These are phyloP conservation scores for Lutjanus erythropterus DNA, from an alignment of 2,113 vertebrate genomes.

Conservation along the genomic window DNA sequence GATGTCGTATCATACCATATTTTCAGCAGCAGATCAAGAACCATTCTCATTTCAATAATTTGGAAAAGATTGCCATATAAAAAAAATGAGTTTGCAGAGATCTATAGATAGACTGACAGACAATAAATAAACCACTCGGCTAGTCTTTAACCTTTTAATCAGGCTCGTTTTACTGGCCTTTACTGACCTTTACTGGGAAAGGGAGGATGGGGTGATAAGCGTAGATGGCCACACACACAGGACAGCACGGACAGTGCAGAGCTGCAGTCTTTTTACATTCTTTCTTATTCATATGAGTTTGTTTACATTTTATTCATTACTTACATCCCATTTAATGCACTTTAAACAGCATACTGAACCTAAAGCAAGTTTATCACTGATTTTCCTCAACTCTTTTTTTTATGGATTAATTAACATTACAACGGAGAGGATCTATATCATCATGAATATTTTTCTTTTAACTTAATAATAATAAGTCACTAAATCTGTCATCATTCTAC, in stretches of 20 bases:
- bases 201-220: not conserved
- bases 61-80: not conserved
- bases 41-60: not conserved
- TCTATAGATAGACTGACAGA: not conserved
- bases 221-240: not conserved
- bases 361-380: not conserved
- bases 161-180: constrained; percentile 51
- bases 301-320: not conserved
- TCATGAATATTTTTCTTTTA: not conserved
- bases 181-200: constrained; percentile 48
- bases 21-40: not conserved
- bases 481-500: not conserved
- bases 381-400: not conserved
- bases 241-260: not conserved
- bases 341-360: not conserved
- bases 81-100: not conserved
- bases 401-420: not conserved
- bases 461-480: not conserved
- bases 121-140: not conserved
- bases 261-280: not conserved
- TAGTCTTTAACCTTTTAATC: constrained; percentile 51
- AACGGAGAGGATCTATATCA: not conserved
- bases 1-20: not conserved
- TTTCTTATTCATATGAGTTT: not conserved
- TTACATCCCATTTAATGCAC: not conserved